Base-by-base conservation (phyloP, 2,888 invertebrate species). In the Orthonevra nobilis region DNA sequence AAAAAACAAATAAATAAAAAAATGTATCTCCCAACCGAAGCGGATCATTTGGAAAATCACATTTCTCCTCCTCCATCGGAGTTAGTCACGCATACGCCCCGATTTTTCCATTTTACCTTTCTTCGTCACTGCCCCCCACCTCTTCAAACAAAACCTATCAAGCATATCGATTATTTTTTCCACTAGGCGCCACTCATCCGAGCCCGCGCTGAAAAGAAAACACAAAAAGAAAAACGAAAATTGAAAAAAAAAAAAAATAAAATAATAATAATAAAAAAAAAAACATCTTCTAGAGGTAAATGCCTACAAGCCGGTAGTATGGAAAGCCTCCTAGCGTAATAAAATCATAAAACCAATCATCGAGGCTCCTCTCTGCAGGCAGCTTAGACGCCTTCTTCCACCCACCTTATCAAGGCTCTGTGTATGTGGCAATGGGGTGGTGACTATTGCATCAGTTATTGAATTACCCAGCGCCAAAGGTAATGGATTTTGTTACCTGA, bases 291-390 rank as follows among this genome's bases (percentile, higher is more conserved):
- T 23, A 20, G 61, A 75, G 60, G 54, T 61, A 42, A 54, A 48
- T 26, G 38, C 23, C 3, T 23, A 26, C 9, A 28, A 32, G 20
- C 30, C 63, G 36, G 42, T 42, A 17, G 64, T 44, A 60, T 23
- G 26, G 36, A 32, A 64, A 9, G 40, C 63, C 63, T 52, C 19
- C 23, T 28, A 56, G 28, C 36, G 32, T 63, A 69, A 75, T 75
- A 44, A 75, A 75, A 75, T 69, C 63, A 58, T 63, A 75, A 75
- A 75, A 69, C 69, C 75, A 63, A 75, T 75, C 63, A 75, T 63
- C 36, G 30, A 50, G 56, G 56, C 48, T 54, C 68, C 68, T n/a
- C n/a, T n/a, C n/a, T n/a, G 52, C 52, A 60, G 38, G 58, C 54
- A 58, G 26, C 36, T 36, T 15, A 34, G 20, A 2, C 26, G 15